phyloP scores from a whole-genome alignment of 2,113 vertebrate genomes.

The Syngnathus typhle region DNA sequence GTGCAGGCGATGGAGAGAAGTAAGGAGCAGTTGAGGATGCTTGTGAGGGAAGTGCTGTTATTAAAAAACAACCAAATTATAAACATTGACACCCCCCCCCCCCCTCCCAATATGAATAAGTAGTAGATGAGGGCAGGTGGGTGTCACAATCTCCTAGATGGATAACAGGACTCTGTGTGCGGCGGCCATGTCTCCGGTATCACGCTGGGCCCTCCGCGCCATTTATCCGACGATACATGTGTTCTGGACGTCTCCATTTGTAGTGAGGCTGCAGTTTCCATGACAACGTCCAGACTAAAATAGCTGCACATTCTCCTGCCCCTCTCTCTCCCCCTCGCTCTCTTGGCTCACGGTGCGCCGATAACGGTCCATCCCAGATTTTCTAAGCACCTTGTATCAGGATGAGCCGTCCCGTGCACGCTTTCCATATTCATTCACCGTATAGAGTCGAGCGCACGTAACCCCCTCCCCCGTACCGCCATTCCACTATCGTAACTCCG shows the following conservation, averaged over 20 bases:
- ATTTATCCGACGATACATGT: constrained; percentile 66
- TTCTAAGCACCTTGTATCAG: constrained; percentile 36
- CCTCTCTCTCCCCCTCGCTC: constrained; percentile 21
- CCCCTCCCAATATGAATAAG: constrained; percentile 19
- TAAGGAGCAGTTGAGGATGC: constrained; percentile 24
- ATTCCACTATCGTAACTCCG: constrained; percentile 29
- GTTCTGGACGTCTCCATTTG: constrained; percentile 73
- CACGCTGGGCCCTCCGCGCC: constrained; percentile 45
- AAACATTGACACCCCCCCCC: not conserved
- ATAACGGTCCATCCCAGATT: constrained; percentile 58
- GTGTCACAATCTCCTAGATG: no score
- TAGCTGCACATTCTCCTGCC: constrained; percentile 59
- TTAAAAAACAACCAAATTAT: not conserved
- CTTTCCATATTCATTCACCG: constrained; percentile 50
- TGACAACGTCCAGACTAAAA: constrained; percentile 72
- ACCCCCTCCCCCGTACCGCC: constrained; percentile 1
- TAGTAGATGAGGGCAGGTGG: not conserved
- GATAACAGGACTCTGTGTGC: constrained; percentile 1
- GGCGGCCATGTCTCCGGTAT: constrained; percentile 39
- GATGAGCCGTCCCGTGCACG: constrained; percentile 35
- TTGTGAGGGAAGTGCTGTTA: not conserved
- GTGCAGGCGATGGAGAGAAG: constrained; percentile 15
- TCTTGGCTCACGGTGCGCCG: constrained; percentile 33
- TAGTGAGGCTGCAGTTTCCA: constrained; percentile 77
- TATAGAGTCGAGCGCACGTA: constrained; percentile 36